Evolutionary conservation across 2,797 vertebrate species (phyloP).

Genomic region (Premnoplex brunnescens): DNA sequence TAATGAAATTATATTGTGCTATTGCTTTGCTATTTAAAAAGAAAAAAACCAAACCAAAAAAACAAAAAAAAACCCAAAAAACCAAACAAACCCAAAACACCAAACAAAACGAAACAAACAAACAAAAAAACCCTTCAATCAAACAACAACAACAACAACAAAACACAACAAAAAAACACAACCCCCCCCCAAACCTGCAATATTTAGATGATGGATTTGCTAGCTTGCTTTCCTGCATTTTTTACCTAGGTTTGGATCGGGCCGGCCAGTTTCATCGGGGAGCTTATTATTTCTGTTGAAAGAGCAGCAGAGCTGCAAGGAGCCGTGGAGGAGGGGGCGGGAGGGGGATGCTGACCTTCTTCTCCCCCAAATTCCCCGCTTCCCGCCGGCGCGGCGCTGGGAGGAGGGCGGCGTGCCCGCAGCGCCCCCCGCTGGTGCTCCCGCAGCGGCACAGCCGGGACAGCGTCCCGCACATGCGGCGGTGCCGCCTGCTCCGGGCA

Average conservation of each 20-base stretch:
- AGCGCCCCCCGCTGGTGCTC: constrained; percentile 45
- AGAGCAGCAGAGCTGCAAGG: background rate
- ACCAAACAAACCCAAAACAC: too few species aligned
- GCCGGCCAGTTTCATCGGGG: background rate
- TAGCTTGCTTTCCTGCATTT: background rate
- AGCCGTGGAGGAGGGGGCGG: background rate
- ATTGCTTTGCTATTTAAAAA: background rate
- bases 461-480: rapidly evolving
- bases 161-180: too few species aligned
- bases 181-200: too few species aligned
- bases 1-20: background rate
- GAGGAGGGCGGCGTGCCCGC: background rate
- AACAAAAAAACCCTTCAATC: background rate
- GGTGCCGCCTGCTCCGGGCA: rapidly evolving
- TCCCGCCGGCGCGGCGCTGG: background rate
- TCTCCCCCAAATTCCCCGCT: rapidly evolving
- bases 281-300: background rate
- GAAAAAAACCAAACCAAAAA: background rate
- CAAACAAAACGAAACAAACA: too few species aligned
- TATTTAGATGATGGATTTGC: background rate
- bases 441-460: background rate
- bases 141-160: too few species aligned
- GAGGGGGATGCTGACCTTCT: rapidly evolving
- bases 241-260: background rate
- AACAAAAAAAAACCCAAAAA: background rate